Conservation (phyloP, 1,140 invertebrate genomes). For the Lethocerus indicus region DNA sequence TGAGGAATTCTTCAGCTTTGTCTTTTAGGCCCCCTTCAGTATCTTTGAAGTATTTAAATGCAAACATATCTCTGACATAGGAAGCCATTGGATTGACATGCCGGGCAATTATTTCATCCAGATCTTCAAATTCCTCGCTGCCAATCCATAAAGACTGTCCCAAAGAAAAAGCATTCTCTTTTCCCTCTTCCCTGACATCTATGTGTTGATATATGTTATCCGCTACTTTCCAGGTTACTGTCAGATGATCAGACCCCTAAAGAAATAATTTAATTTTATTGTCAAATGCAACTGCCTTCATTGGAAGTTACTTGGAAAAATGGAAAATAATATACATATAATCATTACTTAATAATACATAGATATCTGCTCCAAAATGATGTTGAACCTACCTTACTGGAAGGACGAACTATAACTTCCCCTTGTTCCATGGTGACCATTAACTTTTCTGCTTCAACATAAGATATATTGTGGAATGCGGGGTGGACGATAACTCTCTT, state of each 20-base stretch:
- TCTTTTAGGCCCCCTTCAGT: constrained; percentile 54
- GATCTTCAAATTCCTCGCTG: constrained; percentile 87
- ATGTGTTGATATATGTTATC: constrained; percentile 92
- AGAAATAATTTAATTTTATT: no score
- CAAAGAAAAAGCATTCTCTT: constrained; percentile 90
- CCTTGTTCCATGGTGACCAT: constrained; percentile 88
- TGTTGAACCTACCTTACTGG: constrained; percentile 78
- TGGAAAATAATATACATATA: no score
- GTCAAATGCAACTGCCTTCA: no score
- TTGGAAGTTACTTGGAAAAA: no score
- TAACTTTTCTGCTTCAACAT: constrained; percentile 77
- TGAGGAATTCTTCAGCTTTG: constrained; percentile 71
- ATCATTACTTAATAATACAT: no score
- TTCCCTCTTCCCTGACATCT: constrained; percentile 87
- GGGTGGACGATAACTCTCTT: constrained; percentile 97
- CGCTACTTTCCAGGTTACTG: constrained; percentile 95
- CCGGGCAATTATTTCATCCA: constrained; percentile 97
- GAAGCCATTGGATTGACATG: constrained; percentile 92
- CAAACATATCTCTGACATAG: constrained; percentile 73
- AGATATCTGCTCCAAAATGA: no score
- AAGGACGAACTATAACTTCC: constrained; percentile 89
- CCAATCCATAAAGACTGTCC: constrained; percentile 79
- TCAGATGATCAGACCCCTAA: constrained; percentile 81
- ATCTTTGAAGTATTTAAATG: constrained; percentile 79
- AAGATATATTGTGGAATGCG: constrained; percentile 93